phyloP scores from a whole-genome alignment of 2,797 vertebrate genomes.

The Phyllotis vaccarum region DNA sequence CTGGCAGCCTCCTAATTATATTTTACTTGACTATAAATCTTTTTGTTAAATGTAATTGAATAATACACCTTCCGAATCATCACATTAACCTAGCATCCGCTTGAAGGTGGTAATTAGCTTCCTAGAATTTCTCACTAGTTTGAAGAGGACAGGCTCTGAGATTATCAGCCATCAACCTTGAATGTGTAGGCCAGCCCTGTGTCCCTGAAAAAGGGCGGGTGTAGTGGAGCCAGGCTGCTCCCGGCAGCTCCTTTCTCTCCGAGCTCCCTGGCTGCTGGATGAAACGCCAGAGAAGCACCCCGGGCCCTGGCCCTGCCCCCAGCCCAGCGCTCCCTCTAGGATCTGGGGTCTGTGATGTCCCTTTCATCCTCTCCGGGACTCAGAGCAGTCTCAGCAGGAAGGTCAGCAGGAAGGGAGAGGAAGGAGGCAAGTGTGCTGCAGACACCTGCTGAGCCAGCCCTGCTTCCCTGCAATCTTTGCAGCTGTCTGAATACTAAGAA shows the following conservation, averaged over 20 bases:
- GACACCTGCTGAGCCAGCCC: neutral
- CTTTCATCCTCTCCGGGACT: neutral
- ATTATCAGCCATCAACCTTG: constrained; percentile 70
- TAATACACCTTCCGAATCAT: constrained; percentile 83
- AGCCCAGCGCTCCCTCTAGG: neutral
- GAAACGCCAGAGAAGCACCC: neutral
- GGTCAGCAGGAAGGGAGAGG: constrained; percentile 27
- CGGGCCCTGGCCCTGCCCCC: no score
- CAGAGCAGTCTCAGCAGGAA: neutral
- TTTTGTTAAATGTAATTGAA: constrained; percentile 84
- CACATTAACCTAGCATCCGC: constrained; percentile 72
- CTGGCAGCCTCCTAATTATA: constrained; percentile 80
- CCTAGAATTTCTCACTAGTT: constrained; percentile 66
- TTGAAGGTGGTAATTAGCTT: constrained; percentile 82
- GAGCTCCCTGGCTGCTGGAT: neutral
- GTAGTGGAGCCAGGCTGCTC: neutral
- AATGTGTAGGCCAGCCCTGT: neutral
- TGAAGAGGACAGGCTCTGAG: constrained; percentile 70
- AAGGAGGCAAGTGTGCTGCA: neutral
- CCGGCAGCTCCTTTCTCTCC: no score
- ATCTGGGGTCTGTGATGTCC: neutral
- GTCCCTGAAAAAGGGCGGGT: neutral
- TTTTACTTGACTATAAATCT: constrained; percentile 82
- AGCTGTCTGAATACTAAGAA: neutral
- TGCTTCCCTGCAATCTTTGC: neutral